Conservation (phyloP, 2,888 invertebrate genomes). For the Bombyx huttoni region DNA sequence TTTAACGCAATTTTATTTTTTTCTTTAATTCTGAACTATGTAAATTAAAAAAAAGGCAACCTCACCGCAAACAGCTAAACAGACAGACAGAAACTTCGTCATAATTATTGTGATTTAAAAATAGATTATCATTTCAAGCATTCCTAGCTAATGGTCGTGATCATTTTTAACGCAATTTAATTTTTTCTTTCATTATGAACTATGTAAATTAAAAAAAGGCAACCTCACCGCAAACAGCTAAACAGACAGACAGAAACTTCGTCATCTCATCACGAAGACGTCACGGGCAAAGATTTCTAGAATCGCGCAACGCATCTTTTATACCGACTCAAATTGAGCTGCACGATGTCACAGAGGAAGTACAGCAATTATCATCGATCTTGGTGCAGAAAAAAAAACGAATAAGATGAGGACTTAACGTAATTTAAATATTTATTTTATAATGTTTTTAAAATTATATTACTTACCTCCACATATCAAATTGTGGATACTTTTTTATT, state of each 20-base stretch:
- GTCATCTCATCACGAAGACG: constrained; percentile 32
- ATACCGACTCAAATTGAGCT: constrained; percentile 56
- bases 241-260: constrained; percentile 21
- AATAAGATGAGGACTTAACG: background rate
- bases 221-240: constrained; percentile 38
- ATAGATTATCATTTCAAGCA: too few species aligned
- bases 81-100: constrained; percentile 24
- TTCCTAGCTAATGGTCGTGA: too few species aligned
- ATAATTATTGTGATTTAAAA: too few species aligned
- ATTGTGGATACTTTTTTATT: too few species aligned
- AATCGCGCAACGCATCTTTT: constrained; percentile 51
- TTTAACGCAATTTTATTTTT: too few species aligned
- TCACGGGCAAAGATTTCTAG: constrained; percentile 25
- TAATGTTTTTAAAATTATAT: too few species aligned
- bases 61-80: constrained; percentile 40
- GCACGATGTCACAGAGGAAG: constrained; percentile 59
- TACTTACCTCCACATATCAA: too few species aligned
- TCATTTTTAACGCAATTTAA: too few species aligned
- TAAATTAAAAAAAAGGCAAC: constrained; percentile 1
- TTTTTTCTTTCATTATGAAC: too few species aligned
- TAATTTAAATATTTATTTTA: too few species aligned
- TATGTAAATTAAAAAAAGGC: constrained; percentile 1
- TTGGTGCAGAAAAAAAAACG: constrained; percentile 23
- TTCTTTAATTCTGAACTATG: too few species aligned
- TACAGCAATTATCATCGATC: constrained; percentile 38